phyloP scores from a whole-genome alignment of 1,140 invertebrate species.

The Phthorimaea operculella region DNA sequence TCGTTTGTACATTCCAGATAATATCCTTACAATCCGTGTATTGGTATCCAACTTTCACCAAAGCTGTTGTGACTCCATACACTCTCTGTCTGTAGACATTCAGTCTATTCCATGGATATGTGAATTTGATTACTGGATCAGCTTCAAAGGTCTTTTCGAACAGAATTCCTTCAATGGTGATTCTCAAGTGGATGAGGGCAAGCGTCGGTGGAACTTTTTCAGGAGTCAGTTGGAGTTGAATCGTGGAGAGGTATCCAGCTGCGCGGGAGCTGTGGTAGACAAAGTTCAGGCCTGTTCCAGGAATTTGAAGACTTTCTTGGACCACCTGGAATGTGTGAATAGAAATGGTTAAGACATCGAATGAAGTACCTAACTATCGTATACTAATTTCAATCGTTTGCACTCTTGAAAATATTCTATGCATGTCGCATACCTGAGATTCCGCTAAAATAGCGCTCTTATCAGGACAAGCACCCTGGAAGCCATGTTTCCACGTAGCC shows the following conservation, averaged over 20 bases:
- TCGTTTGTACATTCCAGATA: slow-evolving; percentile 96
- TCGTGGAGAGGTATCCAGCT: slow-evolving; percentile 93
- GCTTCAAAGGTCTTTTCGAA: slow-evolving; percentile 96
- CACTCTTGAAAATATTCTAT: not conserved
- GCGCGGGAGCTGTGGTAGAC: slow-evolving; percentile 95
- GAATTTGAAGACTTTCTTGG: slow-evolving; percentile 93
- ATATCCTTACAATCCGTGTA: slow-evolving; percentile 93
- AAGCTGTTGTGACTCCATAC: slow-evolving; percentile 88
- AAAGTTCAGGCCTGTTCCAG: slow-evolving; percentile 91
- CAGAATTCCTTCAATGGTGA: slow-evolving; percentile 93
- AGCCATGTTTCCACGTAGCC: slow-evolving; percentile 96
- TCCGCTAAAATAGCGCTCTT: slow-evolving; percentile 93
- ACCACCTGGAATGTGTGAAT: slow-evolving; percentile 73
- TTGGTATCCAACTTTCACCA: slow-evolving; percentile 96
- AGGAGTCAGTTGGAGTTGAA: slow-evolving; percentile 93
- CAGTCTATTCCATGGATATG: slow-evolving; percentile 94
- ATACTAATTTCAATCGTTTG: too few species aligned
- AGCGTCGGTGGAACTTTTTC: slow-evolving; percentile 83
- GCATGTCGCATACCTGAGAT: slow-evolving; percentile 75
- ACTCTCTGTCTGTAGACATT: slow-evolving; percentile 98
- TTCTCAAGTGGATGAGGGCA: slow-evolving; percentile 87
- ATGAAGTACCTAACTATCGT: too few species aligned
- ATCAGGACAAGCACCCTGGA: slow-evolving; percentile 94
- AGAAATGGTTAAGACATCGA: too few species aligned
- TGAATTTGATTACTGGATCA: slow-evolving; percentile 95